phyloP scores from a whole-genome alignment of 2,888 invertebrate genomes.

The Nephrotoma guestfalica region DNA sequence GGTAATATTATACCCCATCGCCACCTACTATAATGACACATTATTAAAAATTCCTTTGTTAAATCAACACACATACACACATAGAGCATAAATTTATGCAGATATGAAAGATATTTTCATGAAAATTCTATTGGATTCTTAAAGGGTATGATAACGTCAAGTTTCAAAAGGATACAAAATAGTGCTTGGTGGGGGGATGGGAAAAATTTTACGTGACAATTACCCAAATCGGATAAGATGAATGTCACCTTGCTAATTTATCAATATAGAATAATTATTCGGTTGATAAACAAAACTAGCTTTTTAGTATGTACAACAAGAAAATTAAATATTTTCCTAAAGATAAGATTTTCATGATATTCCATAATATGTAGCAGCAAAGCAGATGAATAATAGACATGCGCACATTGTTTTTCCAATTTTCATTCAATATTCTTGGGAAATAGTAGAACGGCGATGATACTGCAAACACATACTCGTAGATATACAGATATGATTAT shows the following conservation, averaged over 20 bases:
- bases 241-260: not conserved
- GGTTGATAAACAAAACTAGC: not conserved
- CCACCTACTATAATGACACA: not conserved
- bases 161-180: not conserved
- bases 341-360: not conserved
- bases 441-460: not conserved
- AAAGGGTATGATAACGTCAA: not conserved
- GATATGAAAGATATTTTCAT: not conserved
- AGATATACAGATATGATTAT: not conserved
- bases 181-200: not conserved
- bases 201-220: not conserved
- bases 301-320: not conserved
- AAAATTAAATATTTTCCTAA: not conserved
- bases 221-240: too few species aligned
- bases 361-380: not conserved
- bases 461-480: not conserved
- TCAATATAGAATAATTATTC: not conserved
- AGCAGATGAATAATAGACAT: not conserved
- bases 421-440: not conserved
- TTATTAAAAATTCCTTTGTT: not conserved
- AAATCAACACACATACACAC: not conserved
- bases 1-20: not conserved
- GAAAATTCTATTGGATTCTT: not conserved
- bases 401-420: not conserved
- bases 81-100: not conserved